Conservation (phyloP, 2,113 vertebrate genomes). For the Lagopus leucura region DNA sequence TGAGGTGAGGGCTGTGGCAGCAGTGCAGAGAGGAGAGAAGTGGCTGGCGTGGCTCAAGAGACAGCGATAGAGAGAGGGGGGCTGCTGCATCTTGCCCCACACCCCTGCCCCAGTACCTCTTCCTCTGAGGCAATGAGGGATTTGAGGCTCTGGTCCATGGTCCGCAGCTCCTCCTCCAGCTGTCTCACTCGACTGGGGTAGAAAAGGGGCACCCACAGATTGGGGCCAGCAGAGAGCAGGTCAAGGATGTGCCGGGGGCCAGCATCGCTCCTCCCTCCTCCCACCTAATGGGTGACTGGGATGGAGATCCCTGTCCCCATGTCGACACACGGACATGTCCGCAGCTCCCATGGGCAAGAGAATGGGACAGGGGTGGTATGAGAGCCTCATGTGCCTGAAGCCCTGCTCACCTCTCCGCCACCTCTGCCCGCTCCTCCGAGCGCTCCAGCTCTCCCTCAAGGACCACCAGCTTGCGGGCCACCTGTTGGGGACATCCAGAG, state of each 20-base stretch:
- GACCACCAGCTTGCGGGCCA: conserved; percentile 95
- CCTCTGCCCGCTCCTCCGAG: conserved; percentile 96
- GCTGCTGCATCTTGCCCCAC: background rate
- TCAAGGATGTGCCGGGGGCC: background rate
- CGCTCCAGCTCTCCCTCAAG: conserved; percentile 97
- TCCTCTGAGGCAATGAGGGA: conserved; percentile 96
- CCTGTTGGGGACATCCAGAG: conserved; percentile 73
- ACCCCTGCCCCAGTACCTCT: conserved; percentile 87
- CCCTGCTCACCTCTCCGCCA: conserved; percentile 88
- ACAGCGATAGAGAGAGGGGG: conserved; percentile 43
- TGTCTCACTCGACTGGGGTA: conserved; percentile 88
- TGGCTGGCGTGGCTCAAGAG: background rate
- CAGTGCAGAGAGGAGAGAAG: conserved; percentile 24
- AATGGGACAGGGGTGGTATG: background rate
- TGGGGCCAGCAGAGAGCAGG: background rate
- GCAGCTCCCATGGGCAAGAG: background rate
- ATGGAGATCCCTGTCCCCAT: background rate
- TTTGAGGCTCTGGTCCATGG: conserved; percentile 97
- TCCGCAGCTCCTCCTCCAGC: conserved; percentile 92
- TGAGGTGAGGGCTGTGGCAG: background rate
- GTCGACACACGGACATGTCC: background rate
- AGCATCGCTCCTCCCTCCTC: background rate
- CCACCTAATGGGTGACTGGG: too few relatives aligned
- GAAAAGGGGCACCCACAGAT: conserved; percentile 44
- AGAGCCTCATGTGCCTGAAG: accelerated